phyloP scores from a whole-genome alignment of 2,888 invertebrate species.

The Drosophila subsilvestris region DNA sequence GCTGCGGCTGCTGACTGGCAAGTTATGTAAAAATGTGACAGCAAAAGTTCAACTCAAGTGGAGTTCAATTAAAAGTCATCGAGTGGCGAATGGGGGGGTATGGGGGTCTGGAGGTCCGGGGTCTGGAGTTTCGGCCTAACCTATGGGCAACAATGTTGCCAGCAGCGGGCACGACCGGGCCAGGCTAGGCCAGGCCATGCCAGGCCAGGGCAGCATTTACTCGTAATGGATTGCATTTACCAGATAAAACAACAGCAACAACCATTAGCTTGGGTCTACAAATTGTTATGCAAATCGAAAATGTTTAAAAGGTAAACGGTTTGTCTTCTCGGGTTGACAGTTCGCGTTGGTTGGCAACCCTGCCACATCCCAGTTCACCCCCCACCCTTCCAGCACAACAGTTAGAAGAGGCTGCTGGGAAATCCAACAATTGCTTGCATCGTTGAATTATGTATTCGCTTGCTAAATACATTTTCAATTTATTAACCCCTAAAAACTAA shows the following conservation, averaged over 20 bases:
- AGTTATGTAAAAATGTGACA: constrained; percentile 57
- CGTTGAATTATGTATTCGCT: not conserved
- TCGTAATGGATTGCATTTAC: constrained; percentile 35
- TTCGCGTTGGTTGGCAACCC: constrained; percentile 7
- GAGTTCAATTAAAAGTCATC: constrained; percentile 60
- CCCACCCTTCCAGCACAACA: not conserved
- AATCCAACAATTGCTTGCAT: not conserved
- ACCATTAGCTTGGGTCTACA: constrained; percentile 31
- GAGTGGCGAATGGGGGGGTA: not conserved
- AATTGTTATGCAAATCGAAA: constrained; percentile 55
- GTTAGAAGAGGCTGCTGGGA: not conserved
- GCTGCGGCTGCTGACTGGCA: not conserved
- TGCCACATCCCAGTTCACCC: not conserved
- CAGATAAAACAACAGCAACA: constrained; percentile 27
- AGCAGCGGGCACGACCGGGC: constrained; percentile 38
- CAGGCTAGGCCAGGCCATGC: not conserved
- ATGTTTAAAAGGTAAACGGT: constrained; percentile 21
- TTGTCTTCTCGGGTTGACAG: constrained; percentile 12
- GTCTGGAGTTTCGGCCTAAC: not conserved
- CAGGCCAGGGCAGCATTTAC: constrained; percentile 8
- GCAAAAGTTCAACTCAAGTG: constrained; percentile 51
- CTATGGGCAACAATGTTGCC: constrained; percentile 43
- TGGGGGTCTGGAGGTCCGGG: not conserved
- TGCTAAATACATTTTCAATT: not conserved
- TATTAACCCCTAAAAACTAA: not conserved